A percentile compares a stretch with the other conserved stretches of the same genome.
Evolutionary conservation across 2,113 vertebrate genomes (phyloP).

Genomic region (Bucco capensis): DNA sequence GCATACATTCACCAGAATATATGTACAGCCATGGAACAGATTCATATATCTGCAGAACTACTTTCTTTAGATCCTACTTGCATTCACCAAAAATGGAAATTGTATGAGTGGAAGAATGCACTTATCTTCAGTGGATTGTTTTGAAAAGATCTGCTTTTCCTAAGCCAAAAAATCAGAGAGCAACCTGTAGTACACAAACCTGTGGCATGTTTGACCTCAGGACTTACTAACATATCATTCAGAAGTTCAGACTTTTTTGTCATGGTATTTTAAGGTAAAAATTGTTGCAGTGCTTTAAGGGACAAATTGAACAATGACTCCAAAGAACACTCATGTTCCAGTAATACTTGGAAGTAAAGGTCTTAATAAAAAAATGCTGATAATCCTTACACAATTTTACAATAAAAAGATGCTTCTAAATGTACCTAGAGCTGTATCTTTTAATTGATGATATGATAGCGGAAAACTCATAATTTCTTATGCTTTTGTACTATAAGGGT

Average conservation of each 20-base stretch:
- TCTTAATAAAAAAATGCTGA: background rate
- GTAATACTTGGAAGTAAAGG: background rate
- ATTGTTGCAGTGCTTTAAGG: background rate
- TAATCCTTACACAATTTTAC: background rate
- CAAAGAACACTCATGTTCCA: background rate
- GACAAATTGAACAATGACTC: background rate
- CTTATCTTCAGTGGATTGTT: background rate
- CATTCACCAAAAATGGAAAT: background rate
- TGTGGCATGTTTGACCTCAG: background rate
- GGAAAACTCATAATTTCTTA: background rate
- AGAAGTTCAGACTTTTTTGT: background rate
- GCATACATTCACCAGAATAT: background rate
- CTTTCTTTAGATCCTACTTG: background rate
- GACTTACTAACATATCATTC: background rate
- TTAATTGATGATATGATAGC: background rate
- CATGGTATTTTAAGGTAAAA: background rate
- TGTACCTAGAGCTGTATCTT: background rate
- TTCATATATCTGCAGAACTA: background rate
- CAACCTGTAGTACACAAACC: background rate
- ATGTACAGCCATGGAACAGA: fast-evolving
- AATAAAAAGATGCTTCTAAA: background rate
- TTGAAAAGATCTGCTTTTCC: background rate
- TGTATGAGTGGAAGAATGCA: background rate
- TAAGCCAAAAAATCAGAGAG: background rate
- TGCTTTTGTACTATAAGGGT: background rate